phyloP scores from a whole-genome alignment of 2,888 invertebrate genomes.

The Eucera pruinosa region DNA sequence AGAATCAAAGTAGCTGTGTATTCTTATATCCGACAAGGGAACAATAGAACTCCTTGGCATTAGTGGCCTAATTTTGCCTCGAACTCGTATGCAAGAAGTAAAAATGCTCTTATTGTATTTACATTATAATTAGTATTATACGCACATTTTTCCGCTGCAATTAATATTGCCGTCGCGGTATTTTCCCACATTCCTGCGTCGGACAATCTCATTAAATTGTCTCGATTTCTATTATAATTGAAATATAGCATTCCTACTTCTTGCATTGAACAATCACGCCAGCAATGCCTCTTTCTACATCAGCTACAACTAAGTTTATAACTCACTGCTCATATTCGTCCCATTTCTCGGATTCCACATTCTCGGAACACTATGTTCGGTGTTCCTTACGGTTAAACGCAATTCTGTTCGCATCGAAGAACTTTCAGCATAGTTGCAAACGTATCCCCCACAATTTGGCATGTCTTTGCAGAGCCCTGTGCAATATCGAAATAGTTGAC shows the following conservation, averaged over 20 bases:
- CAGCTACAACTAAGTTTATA: constrained; percentile 14
- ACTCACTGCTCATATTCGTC: not conserved
- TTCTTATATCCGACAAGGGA: not conserved
- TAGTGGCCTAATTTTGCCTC: constrained; percentile 5
- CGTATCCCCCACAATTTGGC: constrained; percentile 23
- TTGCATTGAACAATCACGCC: not conserved
- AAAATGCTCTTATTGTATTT: not conserved
- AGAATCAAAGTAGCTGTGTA: not conserved
- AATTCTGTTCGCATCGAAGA: constrained; percentile 16
- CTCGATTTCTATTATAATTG: constrained; percentile 19
- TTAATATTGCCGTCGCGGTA: constrained; percentile 12
- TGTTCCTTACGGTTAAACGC: constrained; percentile 25
- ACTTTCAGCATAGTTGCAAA: constrained; percentile 30
- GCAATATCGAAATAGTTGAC: constrained; percentile 53
- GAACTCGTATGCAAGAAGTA: not conserved
- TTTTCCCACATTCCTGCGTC: constrained; percentile 16
- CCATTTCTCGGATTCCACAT: constrained; percentile 18
- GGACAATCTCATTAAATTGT: not conserved
- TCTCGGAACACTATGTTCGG: not conserved
- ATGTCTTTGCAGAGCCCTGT: not conserved
- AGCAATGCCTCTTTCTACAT: not conserved
- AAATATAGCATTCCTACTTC: not conserved
- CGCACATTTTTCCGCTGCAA: not conserved
- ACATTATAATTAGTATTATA: not conserved
- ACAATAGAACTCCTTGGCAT: not conserved